phyloP scores from a whole-genome alignment of 2,797 vertebrate species.

The Cryptoblepharus egeriae region DNA sequence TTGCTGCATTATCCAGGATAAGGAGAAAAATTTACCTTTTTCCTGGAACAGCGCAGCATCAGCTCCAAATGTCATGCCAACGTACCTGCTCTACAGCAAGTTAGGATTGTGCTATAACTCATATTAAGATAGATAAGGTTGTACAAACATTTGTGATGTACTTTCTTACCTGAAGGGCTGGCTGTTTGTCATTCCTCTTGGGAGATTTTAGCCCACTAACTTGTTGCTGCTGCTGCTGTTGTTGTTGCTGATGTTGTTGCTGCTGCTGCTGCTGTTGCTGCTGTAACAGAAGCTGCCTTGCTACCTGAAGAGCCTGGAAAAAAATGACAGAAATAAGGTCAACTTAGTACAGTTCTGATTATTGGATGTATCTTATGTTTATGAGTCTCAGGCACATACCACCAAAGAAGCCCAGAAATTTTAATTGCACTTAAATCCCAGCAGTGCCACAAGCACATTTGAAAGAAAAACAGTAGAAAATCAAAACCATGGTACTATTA shows the following conservation, averaged over 20 bases:
- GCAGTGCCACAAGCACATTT: background rate
- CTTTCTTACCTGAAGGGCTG: slow-evolving; percentile 87
- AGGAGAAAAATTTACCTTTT: too few species aligned
- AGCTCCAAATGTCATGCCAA: too few species aligned
- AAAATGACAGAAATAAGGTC: slow-evolving; percentile 61
- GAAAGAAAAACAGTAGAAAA: background rate
- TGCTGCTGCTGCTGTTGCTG: slow-evolving; percentile 84
- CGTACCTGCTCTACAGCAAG: too few species aligned
- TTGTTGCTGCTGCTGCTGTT: slow-evolving; percentile 84
- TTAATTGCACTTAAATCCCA: background rate
- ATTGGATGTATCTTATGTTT: slow-evolving; percentile 13
- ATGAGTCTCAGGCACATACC: background rate
- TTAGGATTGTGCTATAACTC: too few species aligned
- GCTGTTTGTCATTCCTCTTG: slow-evolving; percentile 92
- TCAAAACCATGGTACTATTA: background rate
- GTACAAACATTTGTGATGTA: background rate
- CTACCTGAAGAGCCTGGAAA: slow-evolving; percentile 92
- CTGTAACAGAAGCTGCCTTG: slow-evolving; percentile 93
- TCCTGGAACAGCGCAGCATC: too few species aligned
- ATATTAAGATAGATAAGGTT: fast-evolving
- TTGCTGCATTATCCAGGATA: too few species aligned
- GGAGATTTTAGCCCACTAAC: slow-evolving; percentile 88
- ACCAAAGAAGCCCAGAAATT: background rate
- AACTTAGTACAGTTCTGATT: background rate
- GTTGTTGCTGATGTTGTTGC: slow-evolving; percentile 81